A percentile compares a stretch with the other conserved stretches of the same genome.
These are phyloP conservation scores for Lycorma delicatula DNA, from an alignment of 1,140 invertebrate species.

Conservation along the genomic window DNA sequence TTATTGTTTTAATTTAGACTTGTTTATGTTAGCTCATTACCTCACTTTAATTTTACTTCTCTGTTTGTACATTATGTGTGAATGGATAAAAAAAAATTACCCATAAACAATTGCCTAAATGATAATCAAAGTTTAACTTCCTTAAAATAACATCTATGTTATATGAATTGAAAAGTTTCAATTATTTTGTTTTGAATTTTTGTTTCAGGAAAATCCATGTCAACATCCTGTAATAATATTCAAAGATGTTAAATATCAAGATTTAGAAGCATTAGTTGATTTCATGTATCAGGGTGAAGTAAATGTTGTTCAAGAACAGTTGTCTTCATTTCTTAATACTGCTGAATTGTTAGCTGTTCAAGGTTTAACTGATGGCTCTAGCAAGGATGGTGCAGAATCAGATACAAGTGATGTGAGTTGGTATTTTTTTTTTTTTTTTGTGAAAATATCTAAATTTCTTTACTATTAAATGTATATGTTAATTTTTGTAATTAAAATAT, in stretches of 20 bases:
- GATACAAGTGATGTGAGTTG: not conserved
- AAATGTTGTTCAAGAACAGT: constrained; percentile 53
- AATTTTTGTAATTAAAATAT: too few species aligned
- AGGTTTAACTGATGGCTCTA: constrained; percentile 46
- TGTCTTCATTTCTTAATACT: constrained; percentile 52
- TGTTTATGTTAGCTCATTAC: too few species aligned
- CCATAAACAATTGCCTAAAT: too few species aligned
- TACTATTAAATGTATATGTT: too few species aligned
- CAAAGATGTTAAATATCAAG: constrained; percentile 70
- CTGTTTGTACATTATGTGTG: too few species aligned
- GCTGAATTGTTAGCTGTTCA: constrained; percentile 55
- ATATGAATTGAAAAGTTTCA: not conserved
- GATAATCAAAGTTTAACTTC: too few species aligned
- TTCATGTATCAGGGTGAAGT: constrained; percentile 74
- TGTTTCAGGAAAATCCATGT: constrained; percentile 63
- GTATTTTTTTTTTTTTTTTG: too few species aligned
- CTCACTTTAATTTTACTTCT: too few species aligned
- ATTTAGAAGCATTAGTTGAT: constrained; percentile 69
- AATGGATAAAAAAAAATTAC: too few species aligned
- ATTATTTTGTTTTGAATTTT: not conserved
- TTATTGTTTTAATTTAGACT: too few species aligned
- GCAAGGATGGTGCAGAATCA: not conserved
- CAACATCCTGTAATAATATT: constrained; percentile 81
- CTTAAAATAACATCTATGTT: too few species aligned
- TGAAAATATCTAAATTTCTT: too few species aligned